These are phyloP conservation scores for Polydesmus complanatus DNA, from an alignment of 2,888 invertebrate genomes.

Conservation along the genomic window DNA sequence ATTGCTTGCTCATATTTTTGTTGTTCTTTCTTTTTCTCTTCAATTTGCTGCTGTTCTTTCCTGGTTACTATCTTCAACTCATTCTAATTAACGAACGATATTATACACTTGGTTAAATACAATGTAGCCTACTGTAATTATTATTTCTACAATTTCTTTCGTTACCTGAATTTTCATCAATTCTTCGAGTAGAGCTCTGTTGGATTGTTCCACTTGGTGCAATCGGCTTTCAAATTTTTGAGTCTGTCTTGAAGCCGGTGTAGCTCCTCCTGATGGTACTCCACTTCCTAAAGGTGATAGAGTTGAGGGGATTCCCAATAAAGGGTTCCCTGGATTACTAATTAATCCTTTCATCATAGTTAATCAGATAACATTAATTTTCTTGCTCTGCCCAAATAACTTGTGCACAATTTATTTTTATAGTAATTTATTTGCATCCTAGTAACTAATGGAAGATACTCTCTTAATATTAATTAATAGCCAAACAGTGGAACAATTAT, in stretches of 20 bases:
- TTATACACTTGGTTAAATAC: neutral
- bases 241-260: neutral
- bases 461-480: no score
- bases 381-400: no score
- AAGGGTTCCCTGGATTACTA: neutral
- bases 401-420: no score
- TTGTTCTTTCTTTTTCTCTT: constrained; percentile 19
- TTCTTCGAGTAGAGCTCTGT: constrained; percentile 23
- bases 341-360: neutral
- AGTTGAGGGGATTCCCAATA: neutral
- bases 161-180: constrained; percentile 22
- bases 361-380: no score
- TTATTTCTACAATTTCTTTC: no score
- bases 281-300: neutral
- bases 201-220: constrained; percentile 21
- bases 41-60: constrained; percentile 19
- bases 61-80: constrained; percentile 10
- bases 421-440: no score
- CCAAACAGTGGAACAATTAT: no score
- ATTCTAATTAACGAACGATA: constrained; percentile 1
- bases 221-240: constrained; percentile 15
- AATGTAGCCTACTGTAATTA: neutral
- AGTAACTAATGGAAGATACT: no score
- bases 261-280: neutral
- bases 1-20: constrained; percentile 18